Evolutionary conservation across 2,888 invertebrate species (phyloP), one percentile per base, ranked within the genome.

Genomic region (Philereme transversata): DNA sequence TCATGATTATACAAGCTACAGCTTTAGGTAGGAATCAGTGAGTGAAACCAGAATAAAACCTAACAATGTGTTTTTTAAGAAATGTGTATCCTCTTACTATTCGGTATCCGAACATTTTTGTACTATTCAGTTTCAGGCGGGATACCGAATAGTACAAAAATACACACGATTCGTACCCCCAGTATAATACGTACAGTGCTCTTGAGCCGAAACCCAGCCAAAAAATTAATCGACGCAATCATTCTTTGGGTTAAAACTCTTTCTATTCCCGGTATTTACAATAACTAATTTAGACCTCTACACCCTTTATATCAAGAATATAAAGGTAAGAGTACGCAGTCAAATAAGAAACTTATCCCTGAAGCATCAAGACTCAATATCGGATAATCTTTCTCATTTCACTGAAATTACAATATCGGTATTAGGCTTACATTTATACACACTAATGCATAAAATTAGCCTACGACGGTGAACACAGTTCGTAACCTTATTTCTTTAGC

Each of bases 391-490:
- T 58, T 56, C 55, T 47, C 36, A 50, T 56, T 56, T 50, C 52
- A 57, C 41, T 22, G 56, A 56, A 51, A 11, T 10, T 52, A 56
- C 9, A 4, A 49, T 48, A 41, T 10, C 33, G 49, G 10, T 40
- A 46, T 72, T 72, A 80, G 88, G 84, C 88, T 69, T 82, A 89
- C 22, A 80, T 83, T 83, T 77, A 84, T 83, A 89, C 83, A 88
- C 87, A 88, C 70, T 62, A 65, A 86, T 86, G 89, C 72, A 82
- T 88, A 88, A 79, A 88, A 86, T 73, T 84, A 89, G 88, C 88
- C 88, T 77, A 73, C 65, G 60, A 51, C 36, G 65, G 35, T 58
- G 55, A 73, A 68, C 62, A 71, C 64, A 67, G 62, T 60, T 54
- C 36, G 66, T 52, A 60, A 72, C 44, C 43, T 44, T 60, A 57